Percentiles rank a stretch among this genome's conserved stretches.
These are phyloP conservation scores for Oxyura jamaicensis DNA, from an alignment of 2,113 vertebrate genomes.

Conservation along the genomic window DNA sequence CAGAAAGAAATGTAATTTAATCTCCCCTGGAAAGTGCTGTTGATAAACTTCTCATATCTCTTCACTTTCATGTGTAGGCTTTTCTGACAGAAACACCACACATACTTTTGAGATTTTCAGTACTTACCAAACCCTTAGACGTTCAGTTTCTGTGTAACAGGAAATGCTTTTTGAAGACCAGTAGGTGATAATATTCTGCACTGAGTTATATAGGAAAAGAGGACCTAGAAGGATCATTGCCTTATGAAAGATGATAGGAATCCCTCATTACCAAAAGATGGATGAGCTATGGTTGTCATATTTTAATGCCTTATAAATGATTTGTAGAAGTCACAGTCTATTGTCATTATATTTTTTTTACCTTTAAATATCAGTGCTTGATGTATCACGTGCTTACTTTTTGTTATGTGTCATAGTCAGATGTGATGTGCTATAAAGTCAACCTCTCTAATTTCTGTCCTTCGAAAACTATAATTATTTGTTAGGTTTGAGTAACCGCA, in stretches of 20 bases:
- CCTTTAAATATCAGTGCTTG: neutral
- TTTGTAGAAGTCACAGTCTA: neutral
- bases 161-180: neutral
- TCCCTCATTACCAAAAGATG: neutral
- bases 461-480: neutral
- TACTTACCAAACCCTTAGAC: neutral
- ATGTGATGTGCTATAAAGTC: neutral
- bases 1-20: neutral
- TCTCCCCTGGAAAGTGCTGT: neutral
- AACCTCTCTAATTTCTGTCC: neutral
- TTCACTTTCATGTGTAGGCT: neutral
- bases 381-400: neutral
- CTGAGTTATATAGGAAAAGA: neutral
- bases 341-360: neutral
- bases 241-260: neutral
- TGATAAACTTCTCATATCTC: neutral
- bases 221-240: neutral
- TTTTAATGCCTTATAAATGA: neutral
- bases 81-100: slow-evolving; percentile 1
- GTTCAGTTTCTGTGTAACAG: neutral
- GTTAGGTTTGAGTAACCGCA: neutral
- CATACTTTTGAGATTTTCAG: neutral
- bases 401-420: neutral
- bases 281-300: neutral
- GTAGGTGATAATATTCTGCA: neutral